These are phyloP conservation scores for Adela reaumurella DNA, from an alignment of 2,888 invertebrate species.

Conservation along the genomic window DNA sequence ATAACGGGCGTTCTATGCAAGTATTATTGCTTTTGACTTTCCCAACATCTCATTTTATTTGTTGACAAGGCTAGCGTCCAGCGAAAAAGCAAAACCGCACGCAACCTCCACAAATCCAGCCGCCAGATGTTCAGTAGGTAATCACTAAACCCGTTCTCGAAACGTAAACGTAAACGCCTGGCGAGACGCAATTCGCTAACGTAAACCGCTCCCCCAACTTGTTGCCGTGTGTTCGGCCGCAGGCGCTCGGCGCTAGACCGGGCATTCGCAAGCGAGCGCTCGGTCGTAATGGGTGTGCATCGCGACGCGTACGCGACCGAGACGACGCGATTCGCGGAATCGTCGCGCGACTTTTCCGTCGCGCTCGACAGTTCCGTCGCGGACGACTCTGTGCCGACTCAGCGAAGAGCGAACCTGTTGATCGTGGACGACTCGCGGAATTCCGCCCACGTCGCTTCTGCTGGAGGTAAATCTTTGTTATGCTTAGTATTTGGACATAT, in stretches of 20 bases:
- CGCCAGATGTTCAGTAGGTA: no score
- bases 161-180: no score
- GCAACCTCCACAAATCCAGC: no score
- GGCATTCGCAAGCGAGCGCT: background rate
- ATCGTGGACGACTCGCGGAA: conserved; percentile 42
- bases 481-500: no score
- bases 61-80: no score
- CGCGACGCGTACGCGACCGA: background rate
- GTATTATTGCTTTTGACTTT: no score
- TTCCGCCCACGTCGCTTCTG: background rate
- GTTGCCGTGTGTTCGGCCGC: background rate
- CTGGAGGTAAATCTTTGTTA: background rate
- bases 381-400: background rate
- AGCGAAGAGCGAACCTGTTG: conserved; percentile 45
- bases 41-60: no score
- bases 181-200: background rate
- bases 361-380: background rate
- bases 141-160: no score
- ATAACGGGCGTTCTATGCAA: no score
- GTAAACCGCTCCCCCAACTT: background rate
- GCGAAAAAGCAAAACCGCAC: no score
- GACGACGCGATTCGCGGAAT: background rate
- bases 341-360: background rate
- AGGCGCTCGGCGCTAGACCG: background rate
- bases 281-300: background rate